These are phyloP conservation scores for Chionoecetes opilio DNA, from an alignment of 1,140 invertebrate species.

Conservation along the genomic window DNA sequence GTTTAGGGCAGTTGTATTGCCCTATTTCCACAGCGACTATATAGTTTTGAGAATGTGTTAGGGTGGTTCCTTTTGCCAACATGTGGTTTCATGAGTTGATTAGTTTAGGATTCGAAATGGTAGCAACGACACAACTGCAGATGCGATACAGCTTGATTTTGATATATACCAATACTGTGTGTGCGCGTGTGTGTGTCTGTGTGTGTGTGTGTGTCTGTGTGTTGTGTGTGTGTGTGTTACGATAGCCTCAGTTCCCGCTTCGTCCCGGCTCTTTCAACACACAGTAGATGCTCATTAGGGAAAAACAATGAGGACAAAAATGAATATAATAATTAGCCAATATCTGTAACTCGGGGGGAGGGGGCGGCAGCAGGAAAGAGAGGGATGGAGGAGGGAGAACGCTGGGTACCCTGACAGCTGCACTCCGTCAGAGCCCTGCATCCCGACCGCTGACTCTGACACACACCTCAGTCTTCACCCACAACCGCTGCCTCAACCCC, in stretches of 20 bases:
- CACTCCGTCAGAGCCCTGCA: slow-evolving; percentile 36
- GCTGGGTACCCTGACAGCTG: slow-evolving; percentile 46
- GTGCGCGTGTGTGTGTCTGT: too few species aligned
- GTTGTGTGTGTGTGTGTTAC: neutral
- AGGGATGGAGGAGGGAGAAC: slow-evolving; percentile 21
- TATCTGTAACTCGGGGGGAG: slow-evolving; percentile 70
- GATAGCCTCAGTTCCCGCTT: neutral
- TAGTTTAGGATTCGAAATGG: too few species aligned
- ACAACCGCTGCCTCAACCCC: neutral
- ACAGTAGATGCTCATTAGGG: slow-evolving; percentile 67
- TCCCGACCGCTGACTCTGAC: slow-evolving; percentile 39
- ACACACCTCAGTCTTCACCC: neutral
- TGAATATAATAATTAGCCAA: slow-evolving; percentile 78
- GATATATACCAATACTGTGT: too few species aligned
- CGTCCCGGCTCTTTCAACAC: neutral
- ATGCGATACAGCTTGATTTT: too few species aligned
- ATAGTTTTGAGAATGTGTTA: too few species aligned
- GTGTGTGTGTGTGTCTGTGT: neutral
- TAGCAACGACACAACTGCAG: too few species aligned
- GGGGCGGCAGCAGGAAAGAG: neutral
- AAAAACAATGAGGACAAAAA: slow-evolving; percentile 71
- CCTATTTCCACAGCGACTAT: too few species aligned
- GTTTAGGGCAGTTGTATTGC: too few species aligned
- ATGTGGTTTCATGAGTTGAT: too few species aligned
- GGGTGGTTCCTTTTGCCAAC: too few species aligned